phyloP scores from a whole-genome alignment of 2,113 vertebrate genomes.

The Phodopus roborovskii region DNA sequence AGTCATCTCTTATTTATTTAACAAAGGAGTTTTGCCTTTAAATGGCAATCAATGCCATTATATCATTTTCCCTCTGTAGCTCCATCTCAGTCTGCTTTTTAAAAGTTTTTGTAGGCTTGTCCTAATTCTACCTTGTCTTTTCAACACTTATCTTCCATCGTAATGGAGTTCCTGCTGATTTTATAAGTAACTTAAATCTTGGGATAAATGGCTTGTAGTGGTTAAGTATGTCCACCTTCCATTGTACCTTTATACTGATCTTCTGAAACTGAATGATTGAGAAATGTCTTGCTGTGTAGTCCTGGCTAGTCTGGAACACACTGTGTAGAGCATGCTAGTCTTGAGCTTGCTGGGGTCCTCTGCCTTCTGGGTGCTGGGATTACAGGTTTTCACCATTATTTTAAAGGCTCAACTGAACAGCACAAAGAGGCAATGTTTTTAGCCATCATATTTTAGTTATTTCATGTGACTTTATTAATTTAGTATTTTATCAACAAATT shows the following conservation, averaged over 20 bases:
- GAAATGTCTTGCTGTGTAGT: background rate
- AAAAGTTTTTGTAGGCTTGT: background rate
- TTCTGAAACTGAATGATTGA: background rate
- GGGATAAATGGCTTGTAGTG: background rate
- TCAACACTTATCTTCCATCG: background rate
- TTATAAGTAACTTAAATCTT: background rate
- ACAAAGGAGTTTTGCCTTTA: background rate
- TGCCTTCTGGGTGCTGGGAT: background rate
- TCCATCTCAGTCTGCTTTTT: background rate
- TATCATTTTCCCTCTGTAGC: background rate
- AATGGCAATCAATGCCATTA: background rate
- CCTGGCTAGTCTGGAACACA: background rate
- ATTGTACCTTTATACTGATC: background rate
- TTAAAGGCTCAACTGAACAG: background rate
- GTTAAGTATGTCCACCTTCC: background rate
- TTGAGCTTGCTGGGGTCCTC: background rate
- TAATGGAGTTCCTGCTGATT: background rate
- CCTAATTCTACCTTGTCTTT: background rate
- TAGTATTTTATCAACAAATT: background rate
- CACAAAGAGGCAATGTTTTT: background rate
- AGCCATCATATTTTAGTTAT: background rate
- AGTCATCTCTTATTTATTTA: background rate
- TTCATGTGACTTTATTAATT: background rate
- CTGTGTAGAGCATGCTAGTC: background rate
- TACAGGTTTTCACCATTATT: background rate